These are phyloP conservation scores for Leptoclinus maculatus DNA, from an alignment of 2,797 vertebrate species.

Conservation along the genomic window DNA sequence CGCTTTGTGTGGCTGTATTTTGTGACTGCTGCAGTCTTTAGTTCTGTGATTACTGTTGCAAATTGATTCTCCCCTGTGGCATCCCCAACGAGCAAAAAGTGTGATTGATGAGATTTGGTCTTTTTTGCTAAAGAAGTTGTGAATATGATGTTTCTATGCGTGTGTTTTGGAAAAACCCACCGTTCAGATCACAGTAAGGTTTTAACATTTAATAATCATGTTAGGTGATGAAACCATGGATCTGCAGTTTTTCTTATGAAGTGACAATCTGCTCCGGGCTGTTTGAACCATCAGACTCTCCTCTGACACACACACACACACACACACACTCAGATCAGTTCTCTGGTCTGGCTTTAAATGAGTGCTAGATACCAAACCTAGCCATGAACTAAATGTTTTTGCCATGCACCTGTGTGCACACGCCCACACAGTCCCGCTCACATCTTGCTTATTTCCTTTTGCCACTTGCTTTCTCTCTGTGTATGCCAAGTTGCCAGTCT, in stretches of 20 bases:
- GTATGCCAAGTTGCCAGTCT: slow-evolving; percentile 37
- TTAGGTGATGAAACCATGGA: slow-evolving; percentile 2
- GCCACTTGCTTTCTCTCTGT: slow-evolving; percentile 17
- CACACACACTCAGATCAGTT: background rate
- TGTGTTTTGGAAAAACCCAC: slow-evolving; percentile 17
- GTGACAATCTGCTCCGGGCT: background rate
- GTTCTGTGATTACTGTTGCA: slow-evolving; percentile 44
- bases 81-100: slow-evolving; percentile 21
- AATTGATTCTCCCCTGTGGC: slow-evolving; percentile 44
- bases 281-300: slow-evolving; percentile 22
- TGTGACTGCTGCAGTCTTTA: slow-evolving; percentile 38
- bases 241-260: background rate
- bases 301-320: slow-evolving; percentile 4
- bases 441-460: slow-evolving; percentile 33
- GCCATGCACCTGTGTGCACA: background rate
- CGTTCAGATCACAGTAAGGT: slow-evolving; percentile 7
- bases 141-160: slow-evolving; percentile 24
- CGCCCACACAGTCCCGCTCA: slow-evolving; percentile 2
- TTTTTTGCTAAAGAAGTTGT: slow-evolving; percentile 11
- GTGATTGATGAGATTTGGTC: slow-evolving; percentile 49
- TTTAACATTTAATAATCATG: background rate
- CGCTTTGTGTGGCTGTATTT: slow-evolving; percentile 42
- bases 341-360: background rate
- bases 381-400: slow-evolving; percentile 31
- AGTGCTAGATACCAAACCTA: slow-evolving; percentile 8